Percentiles rank a stretch among this genome's conserved stretches.
phyloP scores from a whole-genome alignment of 2,888 invertebrate species.

The Cepaea hortensis region DNA sequence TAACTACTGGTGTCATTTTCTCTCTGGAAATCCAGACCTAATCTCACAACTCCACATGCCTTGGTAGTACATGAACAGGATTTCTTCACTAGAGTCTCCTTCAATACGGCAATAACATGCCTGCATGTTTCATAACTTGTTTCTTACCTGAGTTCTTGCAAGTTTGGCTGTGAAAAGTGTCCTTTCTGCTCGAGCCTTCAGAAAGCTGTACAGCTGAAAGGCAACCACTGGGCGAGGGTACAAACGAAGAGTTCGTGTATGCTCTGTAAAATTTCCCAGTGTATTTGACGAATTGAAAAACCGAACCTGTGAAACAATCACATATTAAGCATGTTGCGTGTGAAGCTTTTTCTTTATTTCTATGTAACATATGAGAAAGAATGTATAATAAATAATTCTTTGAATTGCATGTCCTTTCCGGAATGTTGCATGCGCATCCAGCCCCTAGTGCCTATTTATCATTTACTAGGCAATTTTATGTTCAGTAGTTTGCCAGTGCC shows the following conservation, averaged over 20 bases:
- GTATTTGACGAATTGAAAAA: slow-evolving; percentile 99
- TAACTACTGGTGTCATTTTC: too few relatives aligned
- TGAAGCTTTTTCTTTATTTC: too few relatives aligned
- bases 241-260: slow-evolving; percentile 94
- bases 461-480: too few relatives aligned
- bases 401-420: background rate
- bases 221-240: slow-evolving; percentile 99
- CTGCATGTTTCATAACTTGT: background rate
- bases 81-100: too few relatives aligned
- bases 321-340: slow-evolving; percentile 3
- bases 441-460: too few relatives aligned
- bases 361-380: too few relatives aligned
- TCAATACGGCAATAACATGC: background rate
- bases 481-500: too few relatives aligned
- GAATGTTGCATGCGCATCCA: background rate
- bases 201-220: slow-evolving; percentile 96
- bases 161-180: slow-evolving; percentile 93
- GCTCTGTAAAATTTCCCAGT: slow-evolving; percentile 97
- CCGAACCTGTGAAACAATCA: slow-evolving; percentile 82
- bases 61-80: too few relatives aligned
- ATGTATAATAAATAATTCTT: background rate
- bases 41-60: too few relatives aligned
- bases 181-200: slow-evolving; percentile 92
- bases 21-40: too few relatives aligned
- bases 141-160: slow-evolving; percentile 89